These are phyloP conservation scores for Catocala fraxini DNA, from an alignment of 2,888 invertebrate species.

Conservation along the genomic window DNA sequence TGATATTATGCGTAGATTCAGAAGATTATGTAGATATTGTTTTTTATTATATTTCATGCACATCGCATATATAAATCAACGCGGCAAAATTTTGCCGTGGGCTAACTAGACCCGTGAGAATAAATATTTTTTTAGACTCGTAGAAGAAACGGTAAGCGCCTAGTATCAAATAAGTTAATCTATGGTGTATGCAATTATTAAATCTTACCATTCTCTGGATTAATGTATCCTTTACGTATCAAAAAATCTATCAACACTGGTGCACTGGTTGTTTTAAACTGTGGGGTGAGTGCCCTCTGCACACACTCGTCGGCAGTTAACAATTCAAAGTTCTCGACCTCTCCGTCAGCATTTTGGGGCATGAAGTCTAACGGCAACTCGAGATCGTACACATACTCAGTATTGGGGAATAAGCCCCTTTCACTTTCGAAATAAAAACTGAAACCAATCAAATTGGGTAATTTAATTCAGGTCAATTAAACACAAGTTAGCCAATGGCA, in stretches of 20 bases:
- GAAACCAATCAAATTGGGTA: slow-evolving; percentile 54
- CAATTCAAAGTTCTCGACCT: slow-evolving; percentile 96
- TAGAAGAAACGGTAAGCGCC: too few relatives aligned
- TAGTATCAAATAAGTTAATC: too few relatives aligned
- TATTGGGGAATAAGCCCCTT: slow-evolving; percentile 97
- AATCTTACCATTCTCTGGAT: slow-evolving; percentile 93
- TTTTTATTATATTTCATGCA: too few relatives aligned
- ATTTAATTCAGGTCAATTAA: background rate
- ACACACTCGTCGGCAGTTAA: slow-evolving; percentile 94
- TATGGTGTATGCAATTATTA: background rate
- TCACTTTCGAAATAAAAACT: slow-evolving; percentile 97
- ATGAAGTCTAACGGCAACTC: slow-evolving; percentile 96
- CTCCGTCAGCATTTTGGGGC: slow-evolving; percentile 97
- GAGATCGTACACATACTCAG: slow-evolving; percentile 97
- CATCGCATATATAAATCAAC: too few relatives aligned
- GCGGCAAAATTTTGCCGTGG: too few relatives aligned
- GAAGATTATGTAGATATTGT: too few relatives aligned
- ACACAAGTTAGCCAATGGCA: background rate
- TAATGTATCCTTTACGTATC: slow-evolving; percentile 96
- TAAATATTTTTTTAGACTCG: too few relatives aligned
- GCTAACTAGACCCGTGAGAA: too few relatives aligned
- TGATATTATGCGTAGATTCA: too few relatives aligned
- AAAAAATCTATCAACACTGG: slow-evolving; percentile 97
- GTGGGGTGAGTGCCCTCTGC: slow-evolving; percentile 92
- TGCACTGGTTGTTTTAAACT: slow-evolving; percentile 98